Evolutionary conservation across 2,888 invertebrate genomes (phyloP).

Genomic region (Acronicta aceris): DNA sequence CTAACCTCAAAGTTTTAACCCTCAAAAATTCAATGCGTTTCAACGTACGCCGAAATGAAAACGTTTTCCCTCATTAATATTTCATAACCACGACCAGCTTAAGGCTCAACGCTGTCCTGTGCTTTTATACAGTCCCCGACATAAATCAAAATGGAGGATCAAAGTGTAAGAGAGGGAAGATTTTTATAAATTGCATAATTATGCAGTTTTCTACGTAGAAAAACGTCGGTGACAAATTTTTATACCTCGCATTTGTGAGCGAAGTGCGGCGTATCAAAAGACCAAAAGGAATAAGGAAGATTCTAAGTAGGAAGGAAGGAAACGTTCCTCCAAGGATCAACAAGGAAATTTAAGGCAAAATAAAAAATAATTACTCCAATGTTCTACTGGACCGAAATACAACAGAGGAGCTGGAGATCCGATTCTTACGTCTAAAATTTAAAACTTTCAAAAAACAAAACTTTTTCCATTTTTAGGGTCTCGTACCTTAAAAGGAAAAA

Average conservation of each 20-base stretch:
- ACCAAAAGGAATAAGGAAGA: conserved; percentile 20
- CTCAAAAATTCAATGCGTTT: conserved; percentile 48
- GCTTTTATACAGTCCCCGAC: conserved; percentile 54
- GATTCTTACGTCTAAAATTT: too few species aligned
- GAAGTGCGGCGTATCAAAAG: conserved; percentile 11
- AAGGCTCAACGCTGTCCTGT: conserved; percentile 40
- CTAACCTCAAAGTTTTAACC: conserved; percentile 30
- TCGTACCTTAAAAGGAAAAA: too few species aligned
- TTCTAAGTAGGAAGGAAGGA: conserved; percentile 17
- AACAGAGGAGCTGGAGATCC: too few species aligned
- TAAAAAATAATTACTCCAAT: too few species aligned
- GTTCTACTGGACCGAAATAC: too few species aligned
- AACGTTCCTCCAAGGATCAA: conserved; percentile 5
- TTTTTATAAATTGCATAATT: conserved; percentile 60
- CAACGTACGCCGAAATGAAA: conserved; percentile 51
- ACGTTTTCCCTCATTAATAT: conserved; percentile 70
- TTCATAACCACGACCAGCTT: conserved; percentile 65
- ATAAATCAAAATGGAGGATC: conserved; percentile 57
- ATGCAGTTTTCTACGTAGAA: conserved; percentile 44
- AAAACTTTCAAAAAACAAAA: too few species aligned
- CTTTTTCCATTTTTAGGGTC: too few species aligned
- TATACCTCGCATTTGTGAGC: conserved; percentile 30
- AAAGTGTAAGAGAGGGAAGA: conserved; percentile 47
- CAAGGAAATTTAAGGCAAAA: not conserved
- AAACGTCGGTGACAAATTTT: conserved; percentile 45